Conservation (phyloP, 2,113 vertebrate species). For the Globicephala melas region DNA sequence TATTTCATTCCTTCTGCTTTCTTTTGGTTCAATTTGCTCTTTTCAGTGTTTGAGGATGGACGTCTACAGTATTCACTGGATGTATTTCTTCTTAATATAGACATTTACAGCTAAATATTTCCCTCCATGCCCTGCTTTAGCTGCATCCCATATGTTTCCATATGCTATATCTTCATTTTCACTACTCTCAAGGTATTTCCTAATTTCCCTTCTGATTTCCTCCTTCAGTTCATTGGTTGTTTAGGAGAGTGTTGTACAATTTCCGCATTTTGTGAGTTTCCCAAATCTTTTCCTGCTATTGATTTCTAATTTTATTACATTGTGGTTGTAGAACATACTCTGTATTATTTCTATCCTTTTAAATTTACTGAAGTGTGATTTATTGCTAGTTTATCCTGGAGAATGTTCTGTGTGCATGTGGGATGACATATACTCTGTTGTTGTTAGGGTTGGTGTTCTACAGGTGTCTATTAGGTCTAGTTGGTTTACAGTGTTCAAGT, state of each 20-base stretch:
- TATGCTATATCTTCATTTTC: neutral
- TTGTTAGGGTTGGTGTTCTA: neutral
- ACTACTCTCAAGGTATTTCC: neutral
- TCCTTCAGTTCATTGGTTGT: neutral
- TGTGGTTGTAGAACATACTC: neutral
- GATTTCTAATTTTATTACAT: neutral
- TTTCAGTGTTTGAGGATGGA: neutral
- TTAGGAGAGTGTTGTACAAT: neutral
- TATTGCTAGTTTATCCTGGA: neutral
- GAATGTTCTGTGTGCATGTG: neutral
- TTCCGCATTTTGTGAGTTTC: neutral
- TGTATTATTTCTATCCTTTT: neutral
- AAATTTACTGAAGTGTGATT: neutral
- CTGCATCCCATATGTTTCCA: neutral
- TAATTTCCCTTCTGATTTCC: neutral
- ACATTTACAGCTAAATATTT: neutral
- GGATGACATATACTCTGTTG: neutral
- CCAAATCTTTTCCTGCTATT: neutral
- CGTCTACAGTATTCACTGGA: neutral
- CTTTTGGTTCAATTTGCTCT: neutral
- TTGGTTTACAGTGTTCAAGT: neutral
- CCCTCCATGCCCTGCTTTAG: neutral
- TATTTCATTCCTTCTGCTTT: neutral
- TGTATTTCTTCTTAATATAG: neutral
- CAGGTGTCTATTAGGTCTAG: neutral